Evolutionary conservation across 2,113 vertebrate genomes (phyloP).

Genomic region (Seriola rivoliana): DNA sequence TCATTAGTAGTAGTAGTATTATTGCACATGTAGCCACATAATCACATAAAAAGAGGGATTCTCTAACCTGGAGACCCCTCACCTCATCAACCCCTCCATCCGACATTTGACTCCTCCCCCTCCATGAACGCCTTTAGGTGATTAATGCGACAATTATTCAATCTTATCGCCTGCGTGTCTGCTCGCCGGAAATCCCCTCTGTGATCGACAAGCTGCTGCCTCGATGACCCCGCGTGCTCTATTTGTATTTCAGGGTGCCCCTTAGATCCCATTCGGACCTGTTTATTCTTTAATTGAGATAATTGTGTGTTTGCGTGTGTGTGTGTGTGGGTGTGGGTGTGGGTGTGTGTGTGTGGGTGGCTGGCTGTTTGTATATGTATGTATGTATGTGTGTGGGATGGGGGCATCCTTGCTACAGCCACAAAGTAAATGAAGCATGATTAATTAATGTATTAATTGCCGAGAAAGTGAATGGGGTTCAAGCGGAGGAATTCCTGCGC

Average conservation of each 20-base stretch:
- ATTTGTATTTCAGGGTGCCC: conserved; percentile 76
- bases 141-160: conserved; percentile 45
- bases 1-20: background rate
- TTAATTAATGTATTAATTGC: conserved; percentile 84
- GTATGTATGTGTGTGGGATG: background rate
- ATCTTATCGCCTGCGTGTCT: background rate
- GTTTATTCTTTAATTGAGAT: conserved; percentile 75
- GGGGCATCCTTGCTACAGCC: conserved; percentile 60
- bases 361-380: conserved; percentile 16
- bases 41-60: conserved; percentile 14
- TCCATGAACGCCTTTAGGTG: background rate
- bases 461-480: conserved; percentile 62
- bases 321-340: conserved; percentile 19
- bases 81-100: background rate
- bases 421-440: conserved; percentile 83
- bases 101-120: background rate
- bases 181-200: conserved; percentile 25
- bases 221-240: conserved; percentile 56
- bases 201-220: conserved; percentile 67
- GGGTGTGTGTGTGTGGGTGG: background rate
- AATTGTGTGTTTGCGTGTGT: conserved; percentile 1
- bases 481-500: conserved; percentile 66
- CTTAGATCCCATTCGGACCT: conserved; percentile 64
- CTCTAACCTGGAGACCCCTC: background rate
- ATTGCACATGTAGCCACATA: background rate